Conservation (phyloP, 1,140 invertebrate species). For the Diorhabda carinulata region DNA sequence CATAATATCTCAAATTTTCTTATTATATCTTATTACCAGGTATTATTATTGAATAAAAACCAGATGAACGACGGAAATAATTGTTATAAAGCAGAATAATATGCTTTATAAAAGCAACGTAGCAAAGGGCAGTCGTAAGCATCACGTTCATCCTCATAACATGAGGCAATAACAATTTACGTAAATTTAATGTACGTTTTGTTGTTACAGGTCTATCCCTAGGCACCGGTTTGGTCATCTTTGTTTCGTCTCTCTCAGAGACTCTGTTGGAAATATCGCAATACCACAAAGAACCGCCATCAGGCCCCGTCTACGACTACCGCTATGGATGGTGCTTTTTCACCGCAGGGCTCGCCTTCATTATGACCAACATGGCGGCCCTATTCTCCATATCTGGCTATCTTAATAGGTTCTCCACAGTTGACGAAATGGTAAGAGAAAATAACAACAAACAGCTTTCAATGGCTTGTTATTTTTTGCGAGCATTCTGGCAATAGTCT, state of each 20-base stretch:
- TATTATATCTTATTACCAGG: too few relatives aligned
- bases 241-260: constrained; percentile 61
- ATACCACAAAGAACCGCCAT: constrained; percentile 39
- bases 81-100: too few relatives aligned
- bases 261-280: constrained; percentile 54
- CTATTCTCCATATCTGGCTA: constrained; percentile 61
- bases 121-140: not conserved
- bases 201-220: constrained; percentile 58
- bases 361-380: constrained; percentile 63
- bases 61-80: too few relatives aligned
- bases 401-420: constrained; percentile 58
- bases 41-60: too few relatives aligned
- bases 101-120: not conserved
- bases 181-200: not conserved
- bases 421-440: constrained; percentile 60
- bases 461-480: constrained; percentile 15
- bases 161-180: not conserved
- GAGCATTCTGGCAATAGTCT: not conserved
- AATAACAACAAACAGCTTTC: constrained; percentile 13
- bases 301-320: constrained; percentile 52
- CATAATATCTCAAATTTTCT: too few relatives aligned
- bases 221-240: constrained; percentile 59
- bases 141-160: not conserved
- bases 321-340: constrained; percentile 71
- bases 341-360: constrained; percentile 61